Evolutionary conservation across 2,113 vertebrate species (phyloP).

Genomic region (Glaucomys volans): DNA sequence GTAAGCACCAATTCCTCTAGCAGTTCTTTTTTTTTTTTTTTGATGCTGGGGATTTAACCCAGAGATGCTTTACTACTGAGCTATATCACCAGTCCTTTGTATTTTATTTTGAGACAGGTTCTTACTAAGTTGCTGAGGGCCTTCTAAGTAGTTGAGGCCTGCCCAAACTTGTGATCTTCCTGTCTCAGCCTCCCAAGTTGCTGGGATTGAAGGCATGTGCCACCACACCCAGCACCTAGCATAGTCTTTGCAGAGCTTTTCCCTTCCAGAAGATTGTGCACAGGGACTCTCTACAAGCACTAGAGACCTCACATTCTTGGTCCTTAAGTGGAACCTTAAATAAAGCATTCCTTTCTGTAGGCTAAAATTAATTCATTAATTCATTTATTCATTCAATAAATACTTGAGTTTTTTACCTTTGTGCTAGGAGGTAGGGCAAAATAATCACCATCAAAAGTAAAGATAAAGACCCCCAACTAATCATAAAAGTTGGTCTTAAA

Average conservation of each 20-base stretch:
- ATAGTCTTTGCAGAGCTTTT: not conserved
- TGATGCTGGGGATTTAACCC: no score
- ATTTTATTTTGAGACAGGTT: no score
- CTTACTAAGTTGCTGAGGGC: no score
- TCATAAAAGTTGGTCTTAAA: not conserved
- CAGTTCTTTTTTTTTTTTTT: no score
- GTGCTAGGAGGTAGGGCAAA: not conserved
- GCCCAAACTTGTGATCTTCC: no score
- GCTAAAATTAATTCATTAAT: not conserved
- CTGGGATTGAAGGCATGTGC: no score
- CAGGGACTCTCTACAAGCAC: not conserved
- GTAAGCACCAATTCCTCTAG: constrained; percentile 72
- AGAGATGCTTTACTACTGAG: no score
- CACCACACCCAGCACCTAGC: no score
- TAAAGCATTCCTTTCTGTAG: not conserved
- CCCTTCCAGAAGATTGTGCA: fast-evolving
- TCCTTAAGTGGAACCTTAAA: not conserved
- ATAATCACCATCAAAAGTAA: not conserved
- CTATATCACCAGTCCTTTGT: no score
- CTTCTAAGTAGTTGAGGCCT: no score
- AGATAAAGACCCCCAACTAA: not conserved
- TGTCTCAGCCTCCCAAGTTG: no score
- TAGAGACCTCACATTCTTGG: not conserved
- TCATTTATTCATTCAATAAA: not conserved
- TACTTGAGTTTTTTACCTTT: not conserved